Base-by-base conservation (phyloP, 2,888 invertebrate genomes). In the Caenorhabditis parvicauda region DNA sequence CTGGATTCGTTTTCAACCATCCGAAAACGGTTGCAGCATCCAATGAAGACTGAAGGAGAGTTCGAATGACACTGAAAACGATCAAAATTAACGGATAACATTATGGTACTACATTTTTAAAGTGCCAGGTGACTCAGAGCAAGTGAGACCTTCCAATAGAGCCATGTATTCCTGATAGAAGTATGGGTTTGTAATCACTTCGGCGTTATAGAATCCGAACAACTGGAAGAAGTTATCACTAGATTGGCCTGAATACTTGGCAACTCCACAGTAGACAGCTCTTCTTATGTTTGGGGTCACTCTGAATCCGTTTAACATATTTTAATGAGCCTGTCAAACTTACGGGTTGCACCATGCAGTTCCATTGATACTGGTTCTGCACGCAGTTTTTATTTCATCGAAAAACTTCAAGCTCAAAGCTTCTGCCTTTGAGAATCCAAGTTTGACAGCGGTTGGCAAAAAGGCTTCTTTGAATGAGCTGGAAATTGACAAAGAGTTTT, bases 221-320 rank as follows among this genome's bases (percentile, higher is more conserved):
- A 66, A 48, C 41, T 51, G 51, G 48, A 48, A 55, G 60, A 66
- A 66, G 53, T 27, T 54, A 37, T 59, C 59, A 22, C 54, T 52
- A 24, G 57, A 44, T 3, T 41, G 27, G 17, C 51, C 45, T 9
- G 62, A 52, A 38, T 54, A 54, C 42, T 54, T 55, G 12, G 63
- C 63, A 9, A 59, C 70, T 35, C 64, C 70, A 35, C 70, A 70
- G 32, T 70, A 70, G 19, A 65, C 50, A 3, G 67, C 70, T 44
- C 32, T 53, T 1, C 64, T 55, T n/a, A 63, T 22, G 48, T 69
- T 65, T 9, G 69, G 59, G 1, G 58, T 43, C 39, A 62, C 55
- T 22, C 58, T 61, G 45, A 46, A 56, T 2, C 9, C 14, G 12
- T 6, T 47, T n/a, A 14, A n/a, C 59, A n/a, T 17, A 9, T n/a